phyloP scores from a whole-genome alignment of 1,140 invertebrate species.

The Aphidius ervi region DNA sequence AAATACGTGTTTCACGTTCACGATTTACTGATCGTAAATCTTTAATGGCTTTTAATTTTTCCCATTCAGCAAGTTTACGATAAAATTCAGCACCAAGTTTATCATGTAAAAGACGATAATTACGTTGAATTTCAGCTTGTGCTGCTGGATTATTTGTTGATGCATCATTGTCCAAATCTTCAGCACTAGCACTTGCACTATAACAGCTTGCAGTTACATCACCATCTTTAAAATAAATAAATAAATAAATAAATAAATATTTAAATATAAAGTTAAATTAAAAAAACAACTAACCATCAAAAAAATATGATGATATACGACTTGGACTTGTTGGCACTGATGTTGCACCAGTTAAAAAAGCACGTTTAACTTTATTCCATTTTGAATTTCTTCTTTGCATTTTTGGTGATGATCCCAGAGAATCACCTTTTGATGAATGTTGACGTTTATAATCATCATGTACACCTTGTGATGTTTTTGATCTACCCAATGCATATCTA shows the following conservation, averaged over 20 bases:
- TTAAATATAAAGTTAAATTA: not conserved
- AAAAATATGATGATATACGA: constrained; percentile 57
- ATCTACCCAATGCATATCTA: constrained; percentile 22
- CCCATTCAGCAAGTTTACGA: constrained; percentile 69
- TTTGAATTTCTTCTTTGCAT: constrained; percentile 55
- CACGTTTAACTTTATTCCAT: constrained; percentile 71
- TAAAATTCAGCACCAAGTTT: constrained; percentile 70
- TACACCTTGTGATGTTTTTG: constrained; percentile 18
- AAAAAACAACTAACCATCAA: constrained; percentile 47
- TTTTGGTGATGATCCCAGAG: constrained; percentile 34
- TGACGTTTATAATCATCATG: constrained; percentile 4
- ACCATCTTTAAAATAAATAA: constrained; percentile 16
- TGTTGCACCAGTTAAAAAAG: constrained; percentile 61
- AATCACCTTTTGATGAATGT: constrained; percentile 26
- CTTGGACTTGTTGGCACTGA: constrained; percentile 68
- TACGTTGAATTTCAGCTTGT: constrained; percentile 56
- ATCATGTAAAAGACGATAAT: constrained; percentile 62
- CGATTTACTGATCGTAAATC: constrained; percentile 21
- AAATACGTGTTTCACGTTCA: constrained; percentile 33
- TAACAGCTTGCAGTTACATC: constrained; percentile 28
- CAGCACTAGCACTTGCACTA: constrained; percentile 35
- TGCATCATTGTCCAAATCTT: constrained; percentile 32
- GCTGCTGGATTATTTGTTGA: constrained; percentile 25
- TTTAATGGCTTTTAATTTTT: constrained; percentile 51
- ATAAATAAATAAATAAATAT: not conserved